Percentiles rank a stretch among this genome's conserved stretches.
Evolutionary conservation across 2,113 vertebrate genomes (phyloP).

Genomic region (Poeciliopsis prolifica): DNA sequence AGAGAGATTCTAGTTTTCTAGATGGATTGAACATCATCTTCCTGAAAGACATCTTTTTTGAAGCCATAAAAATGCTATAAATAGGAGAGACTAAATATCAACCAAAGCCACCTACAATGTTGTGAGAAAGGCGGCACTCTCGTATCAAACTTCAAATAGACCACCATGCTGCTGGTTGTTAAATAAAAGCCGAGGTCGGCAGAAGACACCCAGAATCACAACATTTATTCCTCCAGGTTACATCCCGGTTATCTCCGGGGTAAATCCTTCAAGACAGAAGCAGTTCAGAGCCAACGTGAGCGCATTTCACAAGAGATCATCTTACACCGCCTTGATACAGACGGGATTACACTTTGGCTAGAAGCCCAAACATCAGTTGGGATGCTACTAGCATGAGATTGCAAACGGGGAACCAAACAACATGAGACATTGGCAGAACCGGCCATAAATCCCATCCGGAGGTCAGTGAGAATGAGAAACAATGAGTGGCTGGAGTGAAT

Average conservation of each 20-base stretch:
- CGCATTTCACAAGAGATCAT: conserved; percentile 13
- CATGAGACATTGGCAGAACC: conserved; percentile 58
- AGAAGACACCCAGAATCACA: conserved; percentile 1
- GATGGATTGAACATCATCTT: too few relatives aligned
- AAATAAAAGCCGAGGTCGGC: accelerated
- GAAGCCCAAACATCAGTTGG: conserved; percentile 24
- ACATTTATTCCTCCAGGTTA: neutral
- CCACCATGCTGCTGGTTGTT: neutral
- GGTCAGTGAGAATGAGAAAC: conserved; percentile 56
- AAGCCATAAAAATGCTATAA: neutral
- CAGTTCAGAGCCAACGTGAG: conserved; percentile 13
- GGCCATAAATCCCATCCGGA: conserved; percentile 63
- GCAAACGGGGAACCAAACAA: conserved; percentile 43
- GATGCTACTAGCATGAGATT: conserved; percentile 33
- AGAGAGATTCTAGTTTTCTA: neutral
- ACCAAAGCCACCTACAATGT: neutral
- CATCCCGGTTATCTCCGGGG: conserved; percentile 16
- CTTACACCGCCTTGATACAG: neutral
- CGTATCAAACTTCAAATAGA: neutral
- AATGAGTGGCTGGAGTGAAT: conserved; percentile 60
- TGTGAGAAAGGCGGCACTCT: neutral
- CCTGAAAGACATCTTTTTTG: too few relatives aligned
- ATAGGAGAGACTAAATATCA: neutral
- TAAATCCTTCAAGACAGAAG: conserved; percentile 40
- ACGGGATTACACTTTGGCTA: conserved; percentile 13